Evolutionary conservation across 2,797 vertebrate genomes (phyloP), one percentile per base, ranked within the genome.

Genomic region (Sebastes hubbsi): DNA sequence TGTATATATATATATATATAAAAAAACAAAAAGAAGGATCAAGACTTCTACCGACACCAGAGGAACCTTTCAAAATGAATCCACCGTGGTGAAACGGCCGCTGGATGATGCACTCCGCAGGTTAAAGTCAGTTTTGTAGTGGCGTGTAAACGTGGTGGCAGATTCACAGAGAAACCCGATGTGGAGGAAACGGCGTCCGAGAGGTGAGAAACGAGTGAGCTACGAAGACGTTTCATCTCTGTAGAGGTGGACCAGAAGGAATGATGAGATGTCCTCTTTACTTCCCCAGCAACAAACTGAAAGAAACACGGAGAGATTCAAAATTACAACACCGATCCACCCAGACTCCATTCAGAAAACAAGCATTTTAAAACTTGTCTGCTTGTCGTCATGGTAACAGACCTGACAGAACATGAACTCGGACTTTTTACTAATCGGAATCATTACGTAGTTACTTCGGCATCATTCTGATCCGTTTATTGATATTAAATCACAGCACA

Each of bases 231-330:
- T 1, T 29, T 54, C 42, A 36, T 77, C 27, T 71, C 78, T 63
- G 69, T 2, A 74, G 77, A 78, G 0, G 73, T 3, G 59, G 58
- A 80, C 78, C 42, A 25, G 72, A 22, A 63, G 93, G 91, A 92
- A 93, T 90, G 93, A 78, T 56, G 89, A 59, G 52, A 25, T 29
- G 54, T 69, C 84, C 3, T 79, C 77, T 92, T 55, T 72, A 93
- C 76, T 91, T 92, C 29, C 18, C 54, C 80, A 92, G 22, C 5
- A 64, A 72, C 87, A 94, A 64, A 46, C 94, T 95, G 91, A 30
- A 89, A 86, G 27, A 72, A 20, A 80, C 2, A 27, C 42, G 56
- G 27, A 69, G 58, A 71, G 66, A 34, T 10, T 1, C 2, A 4
- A 2, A 2, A 4, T 27, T 1, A 36, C 25, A 22, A 65, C 4